Evolutionary conservation across 2,888 invertebrate species (phyloP), one percentile per base, ranked within the genome.

Genomic region (Hydrotaea diabolus): DNA sequence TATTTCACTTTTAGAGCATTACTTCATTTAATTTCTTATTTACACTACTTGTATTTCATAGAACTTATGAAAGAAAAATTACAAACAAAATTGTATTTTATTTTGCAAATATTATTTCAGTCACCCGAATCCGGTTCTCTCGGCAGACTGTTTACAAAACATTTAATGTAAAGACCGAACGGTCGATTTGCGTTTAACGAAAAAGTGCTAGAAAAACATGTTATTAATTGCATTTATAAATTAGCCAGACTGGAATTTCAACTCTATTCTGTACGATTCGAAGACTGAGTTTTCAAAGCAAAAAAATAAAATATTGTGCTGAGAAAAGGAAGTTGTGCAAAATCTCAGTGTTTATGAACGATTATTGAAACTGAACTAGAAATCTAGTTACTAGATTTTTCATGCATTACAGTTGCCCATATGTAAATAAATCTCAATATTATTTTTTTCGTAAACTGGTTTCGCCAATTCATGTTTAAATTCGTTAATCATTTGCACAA

Each of bases 291-390:
- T 36, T 5, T 36, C n/a, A 36, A 36, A 43, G 21, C 19, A 66
- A 43, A n/a, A 66, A 23, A 69, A 69, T 46, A 69, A 39, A 39
- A 36, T 19, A 13, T 7, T 59, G 31, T 64, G 31, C 43, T 80
- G 46, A 64, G 53, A 80, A 85, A 85, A 85, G 85, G 85, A 85
- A 85, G 85, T 85, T 85, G 85, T 85, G 85, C 64, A 85, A 85
- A 85, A 71, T 36, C 17, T 43, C 46, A 7, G 11, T 9, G 43
- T 5, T 11, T 46, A 9, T 55, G 19, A 43, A 15, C 21, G 46
- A 66, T 77, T 53, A 77, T 31, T 36, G 31, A 2, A 31, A 57
- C 3, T 76, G 76, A 77, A 77, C 81, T 85, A 79, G 79, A 85
- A 82, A 82, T 85, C 85, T 82, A 79, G 85, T 85, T 82, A 76